Conservation (phyloP, 2,888 invertebrate species). For the Drosophila nigricruria region DNA sequence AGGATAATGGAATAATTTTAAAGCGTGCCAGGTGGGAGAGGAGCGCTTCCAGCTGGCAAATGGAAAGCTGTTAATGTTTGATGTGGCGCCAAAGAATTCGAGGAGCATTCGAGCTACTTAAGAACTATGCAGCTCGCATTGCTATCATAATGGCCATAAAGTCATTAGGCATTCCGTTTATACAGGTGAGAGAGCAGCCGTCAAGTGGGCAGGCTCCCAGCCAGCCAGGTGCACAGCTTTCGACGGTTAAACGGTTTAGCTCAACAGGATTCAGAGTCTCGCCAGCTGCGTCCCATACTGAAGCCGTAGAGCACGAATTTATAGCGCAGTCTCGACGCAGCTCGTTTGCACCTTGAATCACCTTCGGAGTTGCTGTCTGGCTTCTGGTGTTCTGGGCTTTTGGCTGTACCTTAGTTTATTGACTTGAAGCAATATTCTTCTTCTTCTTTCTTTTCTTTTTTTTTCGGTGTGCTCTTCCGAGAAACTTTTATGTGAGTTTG, state of each 20-base stretch:
- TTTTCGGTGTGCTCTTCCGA: conserved; percentile 8
- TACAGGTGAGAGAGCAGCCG: conserved; percentile 6
- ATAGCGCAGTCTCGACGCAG: conserved; percentile 6
- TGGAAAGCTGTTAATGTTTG: not conserved
- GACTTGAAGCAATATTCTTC: conserved; percentile 44
- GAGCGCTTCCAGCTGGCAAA: not conserved
- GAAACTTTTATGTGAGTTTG: conserved; percentile 63
- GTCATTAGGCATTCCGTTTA: conserved; percentile 16
- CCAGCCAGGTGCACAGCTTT: not conserved
- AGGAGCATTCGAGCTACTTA: not conserved
- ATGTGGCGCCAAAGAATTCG: conserved; percentile 1
- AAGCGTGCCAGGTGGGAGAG: too few species aligned
- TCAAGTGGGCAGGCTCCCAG: too few species aligned
- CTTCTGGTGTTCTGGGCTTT: conserved; percentile 4
- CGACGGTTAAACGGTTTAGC: not conserved
- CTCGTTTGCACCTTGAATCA: conserved; percentile 6
- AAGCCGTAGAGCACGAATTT: not conserved
- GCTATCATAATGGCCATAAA: not conserved
- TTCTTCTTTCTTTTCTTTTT: not conserved
- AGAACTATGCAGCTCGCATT: conserved; percentile 16
- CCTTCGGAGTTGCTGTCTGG: not conserved
- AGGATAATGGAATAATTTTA: conserved; percentile 10
- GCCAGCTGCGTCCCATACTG: not conserved
- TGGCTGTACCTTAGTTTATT: conserved; percentile 53
- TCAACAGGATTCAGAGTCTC: not conserved